Percentiles rank a stretch among this genome's conserved stretches.
Conservation (phyloP, 2,888 invertebrate genomes). For the Meiosimyza platycephala region DNA sequence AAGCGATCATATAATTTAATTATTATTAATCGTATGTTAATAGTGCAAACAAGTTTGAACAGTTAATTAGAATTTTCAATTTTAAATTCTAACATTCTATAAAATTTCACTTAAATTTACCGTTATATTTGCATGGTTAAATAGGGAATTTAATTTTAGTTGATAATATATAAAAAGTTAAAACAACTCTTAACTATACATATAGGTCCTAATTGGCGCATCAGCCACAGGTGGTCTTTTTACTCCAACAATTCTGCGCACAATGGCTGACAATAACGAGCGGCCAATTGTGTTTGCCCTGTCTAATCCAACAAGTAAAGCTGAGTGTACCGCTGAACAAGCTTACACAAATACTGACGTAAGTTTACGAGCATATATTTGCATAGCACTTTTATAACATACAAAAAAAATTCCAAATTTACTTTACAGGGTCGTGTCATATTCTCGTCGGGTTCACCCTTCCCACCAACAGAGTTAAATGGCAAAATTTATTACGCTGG, state of each 20-base stretch:
- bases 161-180: neutral
- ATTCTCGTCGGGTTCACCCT: slow-evolving; percentile 97
- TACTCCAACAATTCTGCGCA: slow-evolving; percentile 83
- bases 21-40: too few relatives aligned
- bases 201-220: slow-evolving; percentile 76
- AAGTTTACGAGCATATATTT: slow-evolving; percentile 59
- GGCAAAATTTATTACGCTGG: slow-evolving; percentile 89
- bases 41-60: too few relatives aligned
- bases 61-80: too few relatives aligned
- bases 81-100: too few relatives aligned
- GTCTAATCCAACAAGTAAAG: slow-evolving; percentile 97
- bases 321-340: slow-evolving; percentile 97
- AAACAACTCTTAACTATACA: neutral
- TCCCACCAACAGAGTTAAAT: slow-evolving; percentile 83
- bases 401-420: neutral
- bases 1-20: too few relatives aligned
- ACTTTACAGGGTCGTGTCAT: slow-evolving; percentile 84
- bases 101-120: too few relatives aligned
- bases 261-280: slow-evolving; percentile 88
- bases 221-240: slow-evolving; percentile 94
- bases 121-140: too few relatives aligned
- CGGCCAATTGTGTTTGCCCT: slow-evolving; percentile 95
- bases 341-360: slow-evolving; percentile 94
- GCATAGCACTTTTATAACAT: neutral
- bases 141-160: too few relatives aligned